A percentile compares a stretch with the other conserved stretches of the same genome.
Conservation (phyloP, 2,888 invertebrate genomes). For the Acholoe squamosa region DNA sequence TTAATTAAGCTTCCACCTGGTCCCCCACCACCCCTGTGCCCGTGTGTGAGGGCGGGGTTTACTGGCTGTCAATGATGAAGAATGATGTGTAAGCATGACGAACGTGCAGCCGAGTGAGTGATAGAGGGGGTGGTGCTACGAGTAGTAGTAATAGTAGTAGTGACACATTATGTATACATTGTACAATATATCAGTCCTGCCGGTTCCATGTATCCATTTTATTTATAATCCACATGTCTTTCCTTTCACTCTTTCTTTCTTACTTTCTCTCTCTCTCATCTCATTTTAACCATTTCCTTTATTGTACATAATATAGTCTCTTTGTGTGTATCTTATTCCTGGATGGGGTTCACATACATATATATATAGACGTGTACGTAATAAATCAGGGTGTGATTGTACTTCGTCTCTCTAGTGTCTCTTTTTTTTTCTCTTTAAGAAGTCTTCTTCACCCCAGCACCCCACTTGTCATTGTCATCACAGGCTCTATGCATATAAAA, state of each 20-base stretch:
- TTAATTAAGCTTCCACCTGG: not conserved
- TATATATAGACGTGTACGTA: not conserved
- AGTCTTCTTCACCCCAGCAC: slow-evolving; percentile 46
- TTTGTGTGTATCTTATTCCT: slow-evolving; percentile 27
- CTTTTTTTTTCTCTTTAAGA: not conserved
- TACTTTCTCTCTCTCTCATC: too few species aligned
- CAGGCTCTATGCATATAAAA: slow-evolving; percentile 62
- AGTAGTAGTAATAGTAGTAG: slow-evolving; percentile 35
- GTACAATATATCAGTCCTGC: slow-evolving; percentile 57
- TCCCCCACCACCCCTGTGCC: too few species aligned
- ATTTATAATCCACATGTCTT: slow-evolving; percentile 29
- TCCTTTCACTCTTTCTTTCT: not conserved
- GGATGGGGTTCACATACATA: slow-evolving; percentile 39
- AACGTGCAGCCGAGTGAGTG: slow-evolving; percentile 23
- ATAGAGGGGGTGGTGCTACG: slow-evolving; percentile 15
- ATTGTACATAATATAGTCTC: slow-evolving; percentile 58
- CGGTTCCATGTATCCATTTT: slow-evolving; percentile 58
- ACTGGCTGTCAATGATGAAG: not conserved
- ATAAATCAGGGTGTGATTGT: not conserved
- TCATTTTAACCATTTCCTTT: too few species aligned
- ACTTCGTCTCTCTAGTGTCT: not conserved
- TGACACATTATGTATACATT: slow-evolving; percentile 32
- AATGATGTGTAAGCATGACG: not conserved
- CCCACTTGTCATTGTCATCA: slow-evolving; percentile 56
- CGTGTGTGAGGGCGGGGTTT: too few species aligned